Evolutionary conservation across 2,113 vertebrate genomes (phyloP).

Genomic region (Pomatorhinus ruficollis): DNA sequence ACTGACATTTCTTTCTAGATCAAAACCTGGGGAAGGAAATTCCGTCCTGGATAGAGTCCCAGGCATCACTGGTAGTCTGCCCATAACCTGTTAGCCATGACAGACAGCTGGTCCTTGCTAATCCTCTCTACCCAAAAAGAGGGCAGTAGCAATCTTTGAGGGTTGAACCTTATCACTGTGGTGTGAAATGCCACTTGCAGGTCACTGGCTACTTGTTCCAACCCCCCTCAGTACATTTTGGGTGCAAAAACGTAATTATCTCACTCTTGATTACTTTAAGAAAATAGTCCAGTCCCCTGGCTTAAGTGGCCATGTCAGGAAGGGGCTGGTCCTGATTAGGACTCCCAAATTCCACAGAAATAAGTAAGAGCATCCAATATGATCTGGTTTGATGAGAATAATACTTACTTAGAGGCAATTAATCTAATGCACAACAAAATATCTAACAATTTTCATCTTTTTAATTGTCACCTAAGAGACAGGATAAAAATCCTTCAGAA

Average conservation of each 20-base stretch:
- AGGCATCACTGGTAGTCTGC: not conserved
- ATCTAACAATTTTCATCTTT: not conserved
- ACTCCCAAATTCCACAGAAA: not conserved
- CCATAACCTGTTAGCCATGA: not conserved
- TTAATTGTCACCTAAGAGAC: not conserved
- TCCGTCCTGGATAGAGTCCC: not conserved
- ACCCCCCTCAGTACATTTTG: not conserved
- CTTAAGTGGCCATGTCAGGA: not conserved
- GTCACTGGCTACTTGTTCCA: not conserved
- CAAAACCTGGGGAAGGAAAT: not conserved
- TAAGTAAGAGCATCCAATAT: not conserved
- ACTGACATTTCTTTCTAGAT: not conserved
- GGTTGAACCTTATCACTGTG: not conserved
- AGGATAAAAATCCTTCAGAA: not conserved
- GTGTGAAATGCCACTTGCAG: not conserved
- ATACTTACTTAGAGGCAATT: not conserved
- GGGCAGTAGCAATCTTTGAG: conserved; percentile 40
- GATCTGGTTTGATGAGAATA: not conserved
- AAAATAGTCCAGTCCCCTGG: not conserved
- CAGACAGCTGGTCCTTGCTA: not conserved
- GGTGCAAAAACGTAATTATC: not conserved
- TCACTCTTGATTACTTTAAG: not conserved
- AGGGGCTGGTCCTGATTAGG: not conserved
- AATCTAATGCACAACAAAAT: not conserved
- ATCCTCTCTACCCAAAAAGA: conserved; percentile 12